Conservation (phyloP, 2,888 invertebrate species). For the Cataglyphis albicans region DNA sequence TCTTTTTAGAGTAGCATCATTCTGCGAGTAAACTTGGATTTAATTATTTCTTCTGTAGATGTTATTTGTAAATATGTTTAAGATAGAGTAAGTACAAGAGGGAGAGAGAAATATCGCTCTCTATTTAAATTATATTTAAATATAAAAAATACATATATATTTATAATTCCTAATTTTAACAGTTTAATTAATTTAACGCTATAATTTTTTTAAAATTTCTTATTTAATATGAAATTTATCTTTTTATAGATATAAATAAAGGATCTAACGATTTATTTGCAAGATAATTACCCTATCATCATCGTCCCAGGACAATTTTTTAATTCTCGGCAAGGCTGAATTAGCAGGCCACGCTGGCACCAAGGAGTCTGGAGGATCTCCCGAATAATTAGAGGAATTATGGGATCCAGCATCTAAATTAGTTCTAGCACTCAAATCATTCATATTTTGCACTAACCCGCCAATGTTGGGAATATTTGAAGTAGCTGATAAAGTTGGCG, state of each 20-base stretch:
- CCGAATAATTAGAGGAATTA: conserved; percentile 83
- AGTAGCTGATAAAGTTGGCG: conserved; percentile 82
- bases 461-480: conserved; percentile 84
- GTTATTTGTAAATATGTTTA: not conserved
- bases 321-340: conserved; percentile 90
- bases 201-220: not conserved
- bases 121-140: not conserved
- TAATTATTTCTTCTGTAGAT: conserved; percentile 16
- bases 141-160: too few relatives aligned
- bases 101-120: not conserved
- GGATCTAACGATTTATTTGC: not conserved
- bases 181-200: not conserved
- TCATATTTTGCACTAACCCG: conserved; percentile 84
- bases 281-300: conserved; percentile 82
- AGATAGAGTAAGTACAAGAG: not conserved
- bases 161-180: not conserved
- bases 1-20: not conserved
- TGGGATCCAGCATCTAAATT: conserved; percentile 79
- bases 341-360: conserved; percentile 89
- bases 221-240: not conserved
- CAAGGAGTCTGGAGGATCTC: conserved; percentile 82
- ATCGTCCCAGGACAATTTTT: conserved; percentile 93
- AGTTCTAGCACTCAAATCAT: conserved; percentile 82
- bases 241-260: not conserved
- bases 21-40: not conserved